These are phyloP conservation scores for Hyposoter dolosus DNA, from an alignment of 2,888 invertebrate species.

Conservation along the genomic window DNA sequence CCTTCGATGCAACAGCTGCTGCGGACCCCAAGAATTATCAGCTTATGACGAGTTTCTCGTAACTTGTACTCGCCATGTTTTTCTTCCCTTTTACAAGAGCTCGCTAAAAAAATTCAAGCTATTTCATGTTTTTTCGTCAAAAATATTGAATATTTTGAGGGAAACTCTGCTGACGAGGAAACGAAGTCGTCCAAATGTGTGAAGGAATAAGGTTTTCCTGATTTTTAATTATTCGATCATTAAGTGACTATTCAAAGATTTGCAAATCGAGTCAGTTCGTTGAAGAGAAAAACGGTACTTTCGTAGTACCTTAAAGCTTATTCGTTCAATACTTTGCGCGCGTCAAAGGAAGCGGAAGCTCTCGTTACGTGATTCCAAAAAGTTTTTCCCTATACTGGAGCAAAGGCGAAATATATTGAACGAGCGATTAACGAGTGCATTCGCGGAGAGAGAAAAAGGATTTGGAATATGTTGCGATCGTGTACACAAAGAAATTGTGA, in stretches of 20 bases:
- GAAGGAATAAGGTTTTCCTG: neutral
- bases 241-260: neutral
- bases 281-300: neutral
- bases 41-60: slow-evolving; percentile 71
- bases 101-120: slow-evolving; percentile 2
- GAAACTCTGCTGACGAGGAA: no score
- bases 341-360: neutral
- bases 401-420: slow-evolving; percentile 16
- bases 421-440: neutral
- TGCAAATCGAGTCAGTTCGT: neutral
- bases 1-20: slow-evolving; percentile 70
- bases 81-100: slow-evolving; percentile 6
- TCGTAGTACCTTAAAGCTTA: neutral
- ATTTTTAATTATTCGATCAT: neutral
- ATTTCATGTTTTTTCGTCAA: no score
- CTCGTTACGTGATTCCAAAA: neutral
- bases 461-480: neutral
- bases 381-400: neutral
- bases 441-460: slow-evolving; percentile 10
- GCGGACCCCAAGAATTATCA: slow-evolving; percentile 68
- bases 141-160: no score
- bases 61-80: slow-evolving; percentile 19
- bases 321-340: neutral
- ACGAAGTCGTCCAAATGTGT: neutral
- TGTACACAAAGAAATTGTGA: neutral